Evolutionary conservation across 37 sponge, comb jelly and placozoan genomes (phyloP), one percentile per base, ranked within the genome.

Genomic region (Aplysina aerophoba): DNA sequence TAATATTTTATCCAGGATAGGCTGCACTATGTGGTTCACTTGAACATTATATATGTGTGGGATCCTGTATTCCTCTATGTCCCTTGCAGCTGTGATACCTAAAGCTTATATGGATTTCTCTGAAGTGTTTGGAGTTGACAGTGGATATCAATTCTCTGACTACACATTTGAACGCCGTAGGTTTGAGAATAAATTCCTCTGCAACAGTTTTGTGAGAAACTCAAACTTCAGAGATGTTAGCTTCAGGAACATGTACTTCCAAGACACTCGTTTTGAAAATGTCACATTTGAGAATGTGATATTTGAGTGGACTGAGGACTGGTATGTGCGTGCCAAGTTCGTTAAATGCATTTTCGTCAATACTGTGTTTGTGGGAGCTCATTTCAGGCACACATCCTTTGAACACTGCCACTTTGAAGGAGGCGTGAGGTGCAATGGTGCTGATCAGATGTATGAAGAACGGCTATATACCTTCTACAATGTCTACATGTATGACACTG

Each of bases 51-150:
- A 4, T 31, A 5, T 62, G 11, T 11, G 4, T 22, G 11, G n/a
- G 63, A 17, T 30, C 27, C 66, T 69, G 34, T 69, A 31, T 30
- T 44, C 8, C 50, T 44, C 50, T 44, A 44, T 44, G 6, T 44
- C 50, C 50, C 3, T 44, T 69, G 34, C 71, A 69, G 71, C 34
- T 16, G 71, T 69, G 71, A 69, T 30, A 8, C 71, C 71, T 69
- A 35, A n/a, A 4, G 6, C 0, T 1, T 16, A 69, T n/a, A 35
- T 30, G 2, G 71, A 69, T 35, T 35, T 69, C 71, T 27, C 14
- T 30, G 34, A 69, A 34, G 71, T 30, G 4, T 17, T 69, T 35
- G 17, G 33, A 17, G 1, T 3, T 44, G 50, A 44, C 50, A 44
- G 8, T 44, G 50, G 50, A 44, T 44, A 11, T 8, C 8, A 44